Conservation (phyloP, 2,113 vertebrate species). For the Petrocephalus zakoni region DNA sequence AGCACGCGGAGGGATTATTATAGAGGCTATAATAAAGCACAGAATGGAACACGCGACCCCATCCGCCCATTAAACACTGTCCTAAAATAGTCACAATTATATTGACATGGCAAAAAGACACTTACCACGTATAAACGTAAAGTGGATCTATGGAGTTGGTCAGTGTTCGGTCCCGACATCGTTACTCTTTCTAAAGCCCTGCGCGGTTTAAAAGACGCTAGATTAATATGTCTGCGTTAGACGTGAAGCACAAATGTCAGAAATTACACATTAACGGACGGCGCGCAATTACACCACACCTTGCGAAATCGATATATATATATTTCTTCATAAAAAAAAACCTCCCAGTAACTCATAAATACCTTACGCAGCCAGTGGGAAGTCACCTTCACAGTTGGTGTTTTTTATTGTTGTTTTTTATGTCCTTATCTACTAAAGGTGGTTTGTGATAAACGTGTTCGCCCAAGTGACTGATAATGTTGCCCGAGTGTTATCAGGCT, state of each 20-base stretch:
- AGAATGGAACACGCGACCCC: background rate
- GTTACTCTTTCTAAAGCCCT: conserved; percentile 19
- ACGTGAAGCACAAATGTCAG: background rate
- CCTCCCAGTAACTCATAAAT: conserved; percentile 9
- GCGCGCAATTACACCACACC: background rate
- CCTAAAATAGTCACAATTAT: background rate
- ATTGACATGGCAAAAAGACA: conserved; percentile 15
- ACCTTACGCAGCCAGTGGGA: conserved; percentile 21
- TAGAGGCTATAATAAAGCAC: background rate
- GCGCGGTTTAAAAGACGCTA: background rate
- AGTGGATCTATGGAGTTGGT: conserved; percentile 62
- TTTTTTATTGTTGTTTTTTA: conserved; percentile 5
- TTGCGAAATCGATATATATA: background rate
- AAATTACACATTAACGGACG: background rate
- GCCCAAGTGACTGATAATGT: conserved; percentile 25
- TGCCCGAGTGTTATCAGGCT: conserved; percentile 36
- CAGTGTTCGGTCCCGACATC: conserved; percentile 63
- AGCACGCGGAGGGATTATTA: background rate
- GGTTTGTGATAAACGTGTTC: conserved; percentile 21
- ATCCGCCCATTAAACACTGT: background rate
- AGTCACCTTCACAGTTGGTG: conserved; percentile 30
- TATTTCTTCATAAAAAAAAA: background rate
- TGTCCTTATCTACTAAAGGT: background rate
- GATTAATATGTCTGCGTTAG: background rate
- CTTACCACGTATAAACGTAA: conserved; percentile 60